Conservation (phyloP, 2,888 invertebrate species). For the Lordiphosa fenestrarum region DNA sequence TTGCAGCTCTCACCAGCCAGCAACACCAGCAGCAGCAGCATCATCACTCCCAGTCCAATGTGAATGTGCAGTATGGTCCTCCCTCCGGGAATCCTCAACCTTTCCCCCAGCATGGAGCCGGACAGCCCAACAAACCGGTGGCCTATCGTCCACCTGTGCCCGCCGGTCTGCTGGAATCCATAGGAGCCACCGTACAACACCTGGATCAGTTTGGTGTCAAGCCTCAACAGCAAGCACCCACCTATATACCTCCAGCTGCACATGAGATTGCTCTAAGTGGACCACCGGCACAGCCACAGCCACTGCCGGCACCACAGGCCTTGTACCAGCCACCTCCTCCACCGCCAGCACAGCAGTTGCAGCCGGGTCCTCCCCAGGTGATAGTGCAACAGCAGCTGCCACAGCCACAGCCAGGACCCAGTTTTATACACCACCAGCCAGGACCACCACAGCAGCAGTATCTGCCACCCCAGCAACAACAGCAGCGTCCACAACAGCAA, state of each 20-base stretch:
- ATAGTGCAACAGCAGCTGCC: conserved; percentile 75
- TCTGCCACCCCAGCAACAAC: conserved; percentile 38
- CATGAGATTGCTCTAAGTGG: conserved; percentile 79
- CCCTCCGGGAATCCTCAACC: conserved; percentile 71
- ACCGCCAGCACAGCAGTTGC: conserved; percentile 17
- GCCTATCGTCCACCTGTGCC: conserved; percentile 89
- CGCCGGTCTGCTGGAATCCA: conserved; percentile 85
- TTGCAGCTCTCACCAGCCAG: conserved; percentile 36
- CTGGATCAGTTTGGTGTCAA: conserved; percentile 84
- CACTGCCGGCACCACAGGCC: conserved; percentile 33
- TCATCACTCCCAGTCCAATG: conserved; percentile 45
- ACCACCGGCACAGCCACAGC: conserved; percentile 37
- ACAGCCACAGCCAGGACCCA: conserved; percentile 55
- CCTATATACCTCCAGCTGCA: conserved; percentile 85
- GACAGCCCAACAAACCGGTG: conserved; percentile 82
- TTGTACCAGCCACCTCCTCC: conserved; percentile 29
- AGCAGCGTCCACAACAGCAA: conserved; percentile 36
- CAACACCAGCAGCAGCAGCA: conserved; percentile 7
- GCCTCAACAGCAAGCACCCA: conserved; percentile 81
- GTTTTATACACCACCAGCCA: conserved; percentile 49
- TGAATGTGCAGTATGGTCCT: conserved; percentile 72
- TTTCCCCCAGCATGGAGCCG: conserved; percentile 61
- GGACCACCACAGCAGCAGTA: conserved; percentile 47
- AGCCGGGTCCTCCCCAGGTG: conserved; percentile 25
- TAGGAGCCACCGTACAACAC: conserved; percentile 84